Base-by-base conservation (phyloP, 2,888 invertebrate species). In the Gandaritis pyraliata region DNA sequence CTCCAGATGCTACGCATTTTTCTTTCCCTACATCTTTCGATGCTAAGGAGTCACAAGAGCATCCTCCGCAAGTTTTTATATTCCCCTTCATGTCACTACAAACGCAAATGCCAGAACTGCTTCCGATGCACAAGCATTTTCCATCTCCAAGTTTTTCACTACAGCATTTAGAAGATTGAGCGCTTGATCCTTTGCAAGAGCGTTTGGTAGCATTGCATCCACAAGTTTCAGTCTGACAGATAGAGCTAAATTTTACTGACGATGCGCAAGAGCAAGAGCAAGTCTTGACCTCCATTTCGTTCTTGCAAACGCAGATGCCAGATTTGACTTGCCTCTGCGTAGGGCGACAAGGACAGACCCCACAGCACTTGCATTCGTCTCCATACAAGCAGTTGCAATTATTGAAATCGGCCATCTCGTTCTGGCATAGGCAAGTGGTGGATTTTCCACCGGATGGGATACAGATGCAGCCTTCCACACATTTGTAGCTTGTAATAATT, bases 261-360 rank as follows among this genome's bases (percentile, higher is more conserved):
- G 65, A 60, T 23, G 74, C 65, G 53, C 77, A 76, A 59, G 69
- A 62, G 54, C 79, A 78, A 43, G 11, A 0, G 45, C 77, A 75
- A 52, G 71, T 72, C 58, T 68, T 70, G 47, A 64, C 66, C 3
- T 75, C 64, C 0, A n/a, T n/a, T n/a, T 70, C 69, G 18, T 80
- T 71, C 0, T 60, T 58, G 59, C 75, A 77, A 10, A 75, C 61
- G 18, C 78, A 77, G 10, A 75, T 57, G 65, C 74, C 77, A 38
- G 64, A 33, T 10, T 70, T 71, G n/a, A 1, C 78, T 77, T 2
- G 67, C 65, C 10, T 11, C 33, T 33, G 33, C 12, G 81, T 80
- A 0, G 58, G 57, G 12, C 82, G 73, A 63, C 83, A 86, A 57
- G 76, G 62, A 62, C 86, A 86, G 30, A 75, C 73, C 0, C 61